These are phyloP conservation scores for Teleogryllus occipitalis DNA, from an alignment of 1,140 invertebrate species.

Conservation along the genomic window DNA sequence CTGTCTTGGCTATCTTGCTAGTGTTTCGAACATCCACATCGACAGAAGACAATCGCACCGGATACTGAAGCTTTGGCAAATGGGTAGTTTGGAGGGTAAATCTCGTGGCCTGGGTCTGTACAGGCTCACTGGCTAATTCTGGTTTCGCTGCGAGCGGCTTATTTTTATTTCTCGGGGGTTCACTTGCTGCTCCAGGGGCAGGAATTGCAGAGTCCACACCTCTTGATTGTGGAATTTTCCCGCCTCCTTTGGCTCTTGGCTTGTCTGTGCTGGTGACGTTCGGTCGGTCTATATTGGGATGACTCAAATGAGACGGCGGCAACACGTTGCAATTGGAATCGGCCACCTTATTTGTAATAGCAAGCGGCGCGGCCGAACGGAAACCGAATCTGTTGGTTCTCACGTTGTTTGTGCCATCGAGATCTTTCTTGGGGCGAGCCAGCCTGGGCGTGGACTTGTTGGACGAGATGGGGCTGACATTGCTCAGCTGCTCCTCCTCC, in stretches of 20 bases:
- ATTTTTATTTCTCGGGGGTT: slow-evolving; percentile 15
- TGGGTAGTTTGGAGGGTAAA: slow-evolving; percentile 66
- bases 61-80: slow-evolving; percentile 60
- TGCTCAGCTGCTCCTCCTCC: slow-evolving; percentile 30
- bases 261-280: slow-evolving; percentile 3
- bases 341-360: slow-evolving; percentile 18
- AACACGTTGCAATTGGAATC: slow-evolving; percentile 15
- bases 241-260: neutral
- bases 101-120: slow-evolving; percentile 36
- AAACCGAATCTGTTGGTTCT: slow-evolving; percentile 45
- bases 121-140: slow-evolving; percentile 23
- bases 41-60: slow-evolving; percentile 39
- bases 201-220: neutral
- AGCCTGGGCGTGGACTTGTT: slow-evolving; percentile 42
- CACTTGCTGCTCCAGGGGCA: neutral
- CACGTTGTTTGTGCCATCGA: slow-evolving; percentile 28
- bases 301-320: neutral
- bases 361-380: slow-evolving; percentile 31
- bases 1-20: slow-evolving; percentile 55
- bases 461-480: slow-evolving; percentile 27
- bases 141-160: neutral
- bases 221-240: neutral
- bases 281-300: neutral
- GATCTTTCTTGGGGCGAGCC: slow-evolving; percentile 44
- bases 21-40: slow-evolving; percentile 13